These are phyloP conservation scores for Aplysia californica DNA, from an alignment of 1,140 invertebrate species.

Conservation along the genomic window DNA sequence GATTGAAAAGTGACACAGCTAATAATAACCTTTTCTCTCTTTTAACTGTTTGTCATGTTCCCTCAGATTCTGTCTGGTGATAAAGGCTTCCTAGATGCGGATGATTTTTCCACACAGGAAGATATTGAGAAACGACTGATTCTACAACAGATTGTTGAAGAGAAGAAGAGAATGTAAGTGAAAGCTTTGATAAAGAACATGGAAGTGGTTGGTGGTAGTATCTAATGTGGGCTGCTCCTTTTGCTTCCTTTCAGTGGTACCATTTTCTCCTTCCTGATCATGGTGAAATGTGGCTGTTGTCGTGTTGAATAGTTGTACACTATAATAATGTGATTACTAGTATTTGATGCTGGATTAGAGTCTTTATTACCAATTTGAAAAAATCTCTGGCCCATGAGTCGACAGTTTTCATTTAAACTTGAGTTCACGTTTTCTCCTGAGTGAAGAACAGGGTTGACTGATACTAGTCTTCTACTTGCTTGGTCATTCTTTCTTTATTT, in stretches of 20 bases:
- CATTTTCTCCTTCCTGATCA: neutral
- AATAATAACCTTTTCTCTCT: too few species aligned
- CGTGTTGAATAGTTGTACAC: too few species aligned
- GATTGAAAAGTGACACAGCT: too few species aligned
- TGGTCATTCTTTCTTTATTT: too few species aligned
- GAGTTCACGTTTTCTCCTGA: too few species aligned
- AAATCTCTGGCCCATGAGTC: too few species aligned
- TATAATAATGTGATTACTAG: neutral
- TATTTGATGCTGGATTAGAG: neutral
- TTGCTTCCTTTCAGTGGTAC: neutral
- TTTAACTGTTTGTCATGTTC: neutral
- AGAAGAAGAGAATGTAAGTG: conserved; percentile 26
- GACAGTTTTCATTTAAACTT: too few species aligned
- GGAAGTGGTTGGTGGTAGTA: neutral
- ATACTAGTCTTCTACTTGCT: too few species aligned
- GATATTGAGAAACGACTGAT: conserved; percentile 11
- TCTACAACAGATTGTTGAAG: conserved; percentile 3
- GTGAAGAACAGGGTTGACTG: too few species aligned
- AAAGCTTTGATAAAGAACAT: neutral
- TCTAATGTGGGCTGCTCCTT: neutral
- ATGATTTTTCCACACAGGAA: conserved; percentile 27
- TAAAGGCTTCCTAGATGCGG: conserved; percentile 19
- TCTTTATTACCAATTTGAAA: neutral
- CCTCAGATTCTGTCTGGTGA: conserved; percentile 21
- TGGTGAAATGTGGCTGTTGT: too few species aligned